Evolutionary conservation across 2,113 vertebrate species (phyloP).

Genomic region (Ophiodon elongatus): DNA sequence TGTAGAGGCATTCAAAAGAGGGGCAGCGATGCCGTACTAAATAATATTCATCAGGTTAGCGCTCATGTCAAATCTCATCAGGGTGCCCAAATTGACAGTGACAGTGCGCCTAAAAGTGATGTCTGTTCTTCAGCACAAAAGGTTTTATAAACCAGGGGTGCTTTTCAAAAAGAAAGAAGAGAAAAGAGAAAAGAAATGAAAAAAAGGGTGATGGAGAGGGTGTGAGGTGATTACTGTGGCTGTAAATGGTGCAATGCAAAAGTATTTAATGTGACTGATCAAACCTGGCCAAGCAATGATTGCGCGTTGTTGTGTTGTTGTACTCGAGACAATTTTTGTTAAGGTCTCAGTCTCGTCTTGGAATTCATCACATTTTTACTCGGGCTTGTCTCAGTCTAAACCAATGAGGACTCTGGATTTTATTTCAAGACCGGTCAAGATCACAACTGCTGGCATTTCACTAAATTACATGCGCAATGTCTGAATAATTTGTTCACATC

Average conservation of each 20-base stretch:
- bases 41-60: conserved; percentile 4
- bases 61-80: conserved; percentile 7
- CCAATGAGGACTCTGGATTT: too few species aligned
- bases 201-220: too few species aligned
- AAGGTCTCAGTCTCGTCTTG: too few species aligned
- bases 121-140: background rate
- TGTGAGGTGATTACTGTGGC: background rate
- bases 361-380: too few species aligned
- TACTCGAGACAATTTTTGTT: too few species aligned
- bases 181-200: too few species aligned
- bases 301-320: too few species aligned
- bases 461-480: background rate
- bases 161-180: background rate
- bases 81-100: background rate
- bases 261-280: too few species aligned
- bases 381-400: too few species aligned
- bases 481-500: background rate
- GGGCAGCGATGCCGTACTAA: background rate
- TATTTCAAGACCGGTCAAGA: too few species aligned
- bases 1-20: background rate
- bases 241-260: too few species aligned
- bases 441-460: background rate
- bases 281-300: too few species aligned
- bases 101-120: background rate
- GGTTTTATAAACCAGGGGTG: background rate